Conservation (phyloP, 2,888 invertebrate genomes). For the Lucinisca nassula region DNA sequence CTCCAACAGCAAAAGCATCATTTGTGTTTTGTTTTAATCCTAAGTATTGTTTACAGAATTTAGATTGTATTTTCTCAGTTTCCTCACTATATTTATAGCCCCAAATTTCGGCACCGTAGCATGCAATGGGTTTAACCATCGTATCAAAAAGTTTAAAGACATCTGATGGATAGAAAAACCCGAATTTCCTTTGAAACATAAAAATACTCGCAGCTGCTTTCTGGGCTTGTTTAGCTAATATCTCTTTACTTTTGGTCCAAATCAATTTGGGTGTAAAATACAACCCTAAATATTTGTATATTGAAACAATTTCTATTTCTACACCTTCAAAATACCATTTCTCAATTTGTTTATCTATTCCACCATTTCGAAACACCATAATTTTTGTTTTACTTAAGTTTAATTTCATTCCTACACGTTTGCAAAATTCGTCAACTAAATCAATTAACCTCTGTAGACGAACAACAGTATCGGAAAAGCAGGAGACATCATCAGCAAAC, state of each 20-base stretch:
- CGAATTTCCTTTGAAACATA: background rate
- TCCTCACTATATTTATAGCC: background rate
- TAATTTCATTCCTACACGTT: constrained; percentile 23
- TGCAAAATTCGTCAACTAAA: constrained; percentile 5
- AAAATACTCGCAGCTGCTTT: background rate
- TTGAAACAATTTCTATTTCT: background rate
- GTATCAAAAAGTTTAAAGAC: constrained; percentile 18
- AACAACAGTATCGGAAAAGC: constrained; percentile 18
- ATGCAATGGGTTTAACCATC: constrained; percentile 11
- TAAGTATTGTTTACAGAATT: constrained; percentile 33
- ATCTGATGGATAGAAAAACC: background rate
- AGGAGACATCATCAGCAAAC: constrained; percentile 27
- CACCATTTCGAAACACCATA: constrained; percentile 20
- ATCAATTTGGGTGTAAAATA: constrained; percentile 21
- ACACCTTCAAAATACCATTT: constrained; percentile 1
- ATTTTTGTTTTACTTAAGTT: constrained; percentile 19
- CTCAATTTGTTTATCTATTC: constrained; percentile 7
- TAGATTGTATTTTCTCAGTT: constrained; percentile 24
- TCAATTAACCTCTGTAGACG: constrained; percentile 28
- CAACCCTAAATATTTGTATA: constrained; percentile 25
- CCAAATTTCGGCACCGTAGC: background rate
- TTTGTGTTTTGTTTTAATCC: constrained; percentile 30
- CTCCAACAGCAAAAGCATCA: constrained; percentile 30
- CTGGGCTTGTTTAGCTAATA: background rate
- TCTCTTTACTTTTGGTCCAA: background rate